Conservation (phyloP, 1,140 invertebrate species). For the Diorhabda sublineata region DNA sequence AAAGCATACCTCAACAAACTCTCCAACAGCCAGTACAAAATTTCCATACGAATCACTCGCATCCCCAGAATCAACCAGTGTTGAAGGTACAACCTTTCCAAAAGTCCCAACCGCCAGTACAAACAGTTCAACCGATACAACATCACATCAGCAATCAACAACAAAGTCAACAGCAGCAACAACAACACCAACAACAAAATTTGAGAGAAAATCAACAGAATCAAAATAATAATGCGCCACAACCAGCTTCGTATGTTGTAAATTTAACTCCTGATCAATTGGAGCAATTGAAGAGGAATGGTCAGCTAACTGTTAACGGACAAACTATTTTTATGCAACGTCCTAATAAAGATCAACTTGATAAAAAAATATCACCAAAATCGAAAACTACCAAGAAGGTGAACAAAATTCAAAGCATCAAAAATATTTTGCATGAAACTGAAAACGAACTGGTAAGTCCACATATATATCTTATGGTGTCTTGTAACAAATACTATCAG, state of each 20-base stretch:
- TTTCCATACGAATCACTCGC: constrained; percentile 25
- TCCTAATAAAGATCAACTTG: constrained; percentile 36
- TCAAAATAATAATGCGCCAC: constrained; percentile 25
- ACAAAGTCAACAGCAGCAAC: constrained; percentile 29
- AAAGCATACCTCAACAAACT: constrained; percentile 15
- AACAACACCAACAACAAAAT: constrained; percentile 30
- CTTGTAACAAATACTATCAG: too few relatives aligned
- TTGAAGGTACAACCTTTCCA: constrained; percentile 43
- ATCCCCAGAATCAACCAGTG: constrained; percentile 37
- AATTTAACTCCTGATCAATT: constrained; percentile 46
- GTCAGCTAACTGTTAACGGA: constrained; percentile 46
- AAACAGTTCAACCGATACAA: constrained; percentile 41
- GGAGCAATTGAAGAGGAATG: constrained; percentile 45
- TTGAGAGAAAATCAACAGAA: constrained; percentile 23
- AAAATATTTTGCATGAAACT: constrained; percentile 30
- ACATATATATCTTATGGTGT: background rate
- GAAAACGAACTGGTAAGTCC: constrained; percentile 14
- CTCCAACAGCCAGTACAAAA: constrained; percentile 25
- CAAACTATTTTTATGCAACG: constrained; percentile 47
- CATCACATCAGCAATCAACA: constrained; percentile 25
- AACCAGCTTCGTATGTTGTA: constrained; percentile 45
- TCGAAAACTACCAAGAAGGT: constrained; percentile 40
- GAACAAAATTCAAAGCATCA: constrained; percentile 26
- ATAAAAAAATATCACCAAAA: constrained; percentile 44
- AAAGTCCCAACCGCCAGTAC: constrained; percentile 42